Evolutionary conservation across 1,140 invertebrate species (phyloP).

Genomic region (Dysdera silvatica): DNA sequence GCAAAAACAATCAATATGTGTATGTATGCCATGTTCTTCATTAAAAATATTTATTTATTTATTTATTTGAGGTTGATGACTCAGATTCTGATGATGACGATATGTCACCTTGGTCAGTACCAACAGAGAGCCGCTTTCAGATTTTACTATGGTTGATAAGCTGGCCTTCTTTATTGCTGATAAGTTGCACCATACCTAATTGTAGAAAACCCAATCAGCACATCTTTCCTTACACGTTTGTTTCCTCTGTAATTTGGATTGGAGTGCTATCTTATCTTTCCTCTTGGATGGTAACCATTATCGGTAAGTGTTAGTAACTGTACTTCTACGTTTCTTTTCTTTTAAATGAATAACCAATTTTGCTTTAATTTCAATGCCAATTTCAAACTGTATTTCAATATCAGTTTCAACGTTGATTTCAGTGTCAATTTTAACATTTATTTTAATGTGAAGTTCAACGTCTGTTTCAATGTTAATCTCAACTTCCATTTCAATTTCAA

Average conservation of each 20-base stretch:
- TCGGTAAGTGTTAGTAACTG: slow-evolving; percentile 56
- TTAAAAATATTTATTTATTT: background rate
- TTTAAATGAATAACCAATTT: background rate
- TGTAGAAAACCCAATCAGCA: slow-evolving; percentile 12
- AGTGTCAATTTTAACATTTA: no score
- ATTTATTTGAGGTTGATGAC: slow-evolving; percentile 32
- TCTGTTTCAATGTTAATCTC: no score
- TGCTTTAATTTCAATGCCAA: no score
- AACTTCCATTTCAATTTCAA: no score
- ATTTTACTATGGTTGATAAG: slow-evolving; percentile 15
- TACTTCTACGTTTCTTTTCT: background rate
- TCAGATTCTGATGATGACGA: slow-evolving; percentile 39
- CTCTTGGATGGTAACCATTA: slow-evolving; percentile 86
- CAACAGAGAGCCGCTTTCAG: slow-evolving; percentile 9
- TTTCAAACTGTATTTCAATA: no score
- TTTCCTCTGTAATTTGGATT: slow-evolving; percentile 85
- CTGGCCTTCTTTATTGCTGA: slow-evolving; percentile 21
- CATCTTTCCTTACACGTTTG: slow-evolving; percentile 53
- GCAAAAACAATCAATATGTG: no score
- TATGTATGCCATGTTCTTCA: no score
- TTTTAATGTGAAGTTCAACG: no score
- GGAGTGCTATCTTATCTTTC: slow-evolving; percentile 76
- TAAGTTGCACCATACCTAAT: slow-evolving; percentile 24
- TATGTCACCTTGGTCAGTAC: slow-evolving; percentile 12
- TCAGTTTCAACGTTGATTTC: no score